Evolutionary conservation across 2,888 invertebrate genomes (phyloP), one percentile per base, ranked within the genome.

Genomic region (Cantharis nigra): DNA sequence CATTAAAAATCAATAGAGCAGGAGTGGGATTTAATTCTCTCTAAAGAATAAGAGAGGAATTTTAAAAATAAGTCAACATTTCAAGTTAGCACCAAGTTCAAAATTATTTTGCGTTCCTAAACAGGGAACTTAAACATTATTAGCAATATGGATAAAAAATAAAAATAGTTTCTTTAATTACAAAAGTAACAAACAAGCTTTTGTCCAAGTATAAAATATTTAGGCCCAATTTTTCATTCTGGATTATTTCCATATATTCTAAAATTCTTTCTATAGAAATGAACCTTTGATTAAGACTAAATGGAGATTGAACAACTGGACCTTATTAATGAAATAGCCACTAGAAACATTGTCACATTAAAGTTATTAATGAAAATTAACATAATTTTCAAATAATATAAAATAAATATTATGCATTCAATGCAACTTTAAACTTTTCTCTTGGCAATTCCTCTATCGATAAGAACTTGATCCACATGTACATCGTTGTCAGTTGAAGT

Each of bases 401-500:
- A 49, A 49, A 49, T n/a, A 49, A 30, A 30, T 30, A 26, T 26
- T 13, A 33, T 49, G n/a, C 49, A 5, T n/a, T 49, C 9, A n/a
- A 49, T n/a, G 9, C 49, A n/a, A 13, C 0, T 33, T 33, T 13
- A 33, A 33, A 33, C 33, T 49, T 49, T 49, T n/a, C 2, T 49
- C 49, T 67, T 67, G 9, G 89, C 89, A 70, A 88, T 87, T 18
- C 91, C 91, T 85, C 93, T 92, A 1, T 90, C 88, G 11, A 94
- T 91, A 75, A 96, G 88, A 82, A 92, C 89, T 79, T 92, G 89
- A 83, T 92, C 92, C 67, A 95, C 90, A 84, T 92, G 91, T 65
- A 95, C 88, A 84, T 95, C 95, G 63, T 91, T 90, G 7, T 91
- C 90, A 0, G 92, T 92, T 33, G 92, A 91, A 0, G 94, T 94